phyloP scores from a whole-genome alignment of 2,888 invertebrate species.

The Eupithecia inturbata region DNA sequence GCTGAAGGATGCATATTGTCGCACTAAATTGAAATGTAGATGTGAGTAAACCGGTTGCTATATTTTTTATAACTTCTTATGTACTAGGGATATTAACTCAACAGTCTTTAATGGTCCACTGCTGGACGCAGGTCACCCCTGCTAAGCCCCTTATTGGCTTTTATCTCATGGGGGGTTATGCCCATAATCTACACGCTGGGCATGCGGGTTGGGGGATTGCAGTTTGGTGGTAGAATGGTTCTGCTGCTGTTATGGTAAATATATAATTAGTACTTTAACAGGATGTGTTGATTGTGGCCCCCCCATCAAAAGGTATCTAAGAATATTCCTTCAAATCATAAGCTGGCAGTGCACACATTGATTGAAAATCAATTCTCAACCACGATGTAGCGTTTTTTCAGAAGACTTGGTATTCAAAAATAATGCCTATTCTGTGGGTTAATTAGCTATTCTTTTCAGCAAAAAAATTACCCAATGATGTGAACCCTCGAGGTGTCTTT shows the following conservation, averaged over 20 bases:
- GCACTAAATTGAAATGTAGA: slow-evolving; percentile 87
- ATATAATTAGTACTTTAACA: background rate
- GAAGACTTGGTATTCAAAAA: background rate
- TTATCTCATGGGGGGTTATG: no score
- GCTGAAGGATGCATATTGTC: slow-evolving; percentile 85
- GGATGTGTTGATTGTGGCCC: background rate
- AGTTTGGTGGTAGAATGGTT: no score
- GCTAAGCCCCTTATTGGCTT: no score
- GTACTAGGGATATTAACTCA: background rate
- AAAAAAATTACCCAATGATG: slow-evolving; percentile 94
- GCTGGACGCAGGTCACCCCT: no score
- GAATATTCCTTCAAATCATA: background rate
- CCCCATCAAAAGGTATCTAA: background rate
- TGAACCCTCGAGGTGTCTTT: slow-evolving; percentile 94
- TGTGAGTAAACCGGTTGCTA: slow-evolving; percentile 83
- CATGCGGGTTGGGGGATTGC: no score
- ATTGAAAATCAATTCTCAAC: background rate
- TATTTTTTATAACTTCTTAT: no score
- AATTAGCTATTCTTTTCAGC: slow-evolving; percentile 80
- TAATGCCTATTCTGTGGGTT: background rate
- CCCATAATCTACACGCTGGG: no score
- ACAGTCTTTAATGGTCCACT: no score
- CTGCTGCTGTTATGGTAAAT: background rate
- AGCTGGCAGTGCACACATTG: background rate
- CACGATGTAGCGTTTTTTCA: background rate